Evolutionary conservation across 2,888 invertebrate genomes (phyloP).

Genomic region (Teinopalpus imperialis): DNA sequence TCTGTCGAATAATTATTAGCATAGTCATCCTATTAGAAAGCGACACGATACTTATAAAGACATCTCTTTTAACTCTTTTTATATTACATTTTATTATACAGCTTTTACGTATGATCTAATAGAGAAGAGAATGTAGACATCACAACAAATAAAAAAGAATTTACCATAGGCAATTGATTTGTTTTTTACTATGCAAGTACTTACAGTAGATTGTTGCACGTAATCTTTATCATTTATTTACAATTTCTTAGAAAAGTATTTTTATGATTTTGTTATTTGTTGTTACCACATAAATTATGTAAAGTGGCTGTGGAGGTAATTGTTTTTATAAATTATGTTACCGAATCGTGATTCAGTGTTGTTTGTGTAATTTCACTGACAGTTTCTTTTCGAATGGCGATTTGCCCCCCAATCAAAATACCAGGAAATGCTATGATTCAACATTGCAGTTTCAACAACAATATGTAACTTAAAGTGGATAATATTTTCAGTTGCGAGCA

Average conservation of each 20-base stretch:
- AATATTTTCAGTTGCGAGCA: slow-evolving; percentile 64
- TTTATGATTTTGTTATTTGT: slow-evolving; percentile 40
- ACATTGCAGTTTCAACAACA: slow-evolving; percentile 62
- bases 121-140: slow-evolving; percentile 13
- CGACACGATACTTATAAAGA: no score
- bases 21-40: no score
- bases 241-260: slow-evolving; percentile 52
- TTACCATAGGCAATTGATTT: slow-evolving; percentile 51
- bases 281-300: slow-evolving; percentile 53
- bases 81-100: no score
- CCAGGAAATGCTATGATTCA: slow-evolving; percentile 82
- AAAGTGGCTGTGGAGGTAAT: slow-evolving; percentile 54
- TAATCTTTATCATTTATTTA: slow-evolving; percentile 76
- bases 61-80: no score
- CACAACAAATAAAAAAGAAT: slow-evolving; percentile 25
- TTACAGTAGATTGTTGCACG: slow-evolving; percentile 60
- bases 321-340: slow-evolving; percentile 34
- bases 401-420: slow-evolving; percentile 71
- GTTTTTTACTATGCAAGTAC: slow-evolving; percentile 39
- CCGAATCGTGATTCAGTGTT: slow-evolving; percentile 44
- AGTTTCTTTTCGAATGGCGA: slow-evolving; percentile 75
- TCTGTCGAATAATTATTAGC: no score
- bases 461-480: slow-evolving; percentile 57
- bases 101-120: no score
- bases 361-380: slow-evolving; percentile 70